A percentile compares a stretch with the other conserved stretches of the same genome.
Conservation (phyloP, 2,888 invertebrate species). For the Acronicta alni region DNA sequence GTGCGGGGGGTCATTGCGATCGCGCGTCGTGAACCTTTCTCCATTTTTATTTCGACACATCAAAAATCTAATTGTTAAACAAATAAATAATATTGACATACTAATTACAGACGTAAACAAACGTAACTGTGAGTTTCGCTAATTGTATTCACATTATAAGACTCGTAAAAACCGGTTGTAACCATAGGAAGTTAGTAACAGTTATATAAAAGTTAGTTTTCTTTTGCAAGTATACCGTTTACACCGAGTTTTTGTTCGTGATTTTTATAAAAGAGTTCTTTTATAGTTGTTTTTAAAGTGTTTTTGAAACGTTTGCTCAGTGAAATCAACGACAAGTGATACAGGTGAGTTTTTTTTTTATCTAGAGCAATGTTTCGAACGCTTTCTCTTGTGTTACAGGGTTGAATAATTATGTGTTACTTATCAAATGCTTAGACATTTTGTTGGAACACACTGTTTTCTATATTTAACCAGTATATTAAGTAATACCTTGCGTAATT, state of each 20-base stretch:
- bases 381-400: constrained; percentile 63
- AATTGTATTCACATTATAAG: constrained; percentile 36
- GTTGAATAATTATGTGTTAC: constrained; percentile 62
- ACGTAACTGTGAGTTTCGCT: constrained; percentile 47
- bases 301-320: constrained; percentile 65
- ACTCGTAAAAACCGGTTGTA: constrained; percentile 66
- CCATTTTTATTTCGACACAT: constrained; percentile 47
- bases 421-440: constrained; percentile 25
- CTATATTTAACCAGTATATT: constrained; percentile 28
- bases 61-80: constrained; percentile 53
- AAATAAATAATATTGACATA: constrained; percentile 57
- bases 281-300: constrained; percentile 59
- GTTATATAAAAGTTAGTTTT: constrained; percentile 81
- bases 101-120: constrained; percentile 33
- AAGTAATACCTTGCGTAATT: constrained; percentile 33
- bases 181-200: constrained; percentile 72
- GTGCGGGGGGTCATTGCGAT: constrained; percentile 62
- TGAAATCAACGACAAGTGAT: constrained; percentile 68
- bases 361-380: constrained; percentile 53
- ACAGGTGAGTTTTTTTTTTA: constrained; percentile 74
- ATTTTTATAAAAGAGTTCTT: constrained; percentile 59
- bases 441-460: neutral
- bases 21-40: constrained; percentile 57
- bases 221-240: constrained; percentile 70
- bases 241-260: constrained; percentile 67